Percentiles rank a stretch among this genome's conserved stretches.
Conservation (phyloP, 2,797 vertebrate species). For the Anniella stebbinsi region DNA sequence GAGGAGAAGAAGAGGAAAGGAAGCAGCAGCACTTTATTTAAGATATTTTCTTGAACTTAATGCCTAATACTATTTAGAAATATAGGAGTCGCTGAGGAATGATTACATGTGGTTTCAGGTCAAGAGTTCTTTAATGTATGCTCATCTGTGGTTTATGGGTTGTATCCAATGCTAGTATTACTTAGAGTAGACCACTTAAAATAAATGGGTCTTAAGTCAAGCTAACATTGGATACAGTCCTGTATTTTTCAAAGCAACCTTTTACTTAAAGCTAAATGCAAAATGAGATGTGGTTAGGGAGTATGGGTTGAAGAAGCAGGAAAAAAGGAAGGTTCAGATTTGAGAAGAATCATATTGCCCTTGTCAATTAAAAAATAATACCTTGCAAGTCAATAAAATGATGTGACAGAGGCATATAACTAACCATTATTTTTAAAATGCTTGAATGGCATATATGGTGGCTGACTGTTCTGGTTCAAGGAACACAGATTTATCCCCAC, state of each 20-base stretch:
- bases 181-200: no score
- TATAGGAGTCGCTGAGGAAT: no score
- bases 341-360: not conserved
- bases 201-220: no score
- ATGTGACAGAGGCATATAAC: not conserved
- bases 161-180: no score
- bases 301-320: not conserved
- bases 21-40: no score
- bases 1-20: not conserved
- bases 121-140: no score
- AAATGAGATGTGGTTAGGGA: not conserved
- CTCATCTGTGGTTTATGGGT: no score
- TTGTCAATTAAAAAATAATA: slow-evolving; percentile 36
- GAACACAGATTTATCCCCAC: not conserved
- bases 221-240: no score
- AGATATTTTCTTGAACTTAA: no score
- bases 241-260: not conserved
- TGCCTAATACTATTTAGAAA: no score
- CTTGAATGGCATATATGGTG: not conserved
- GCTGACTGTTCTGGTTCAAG: not conserved
- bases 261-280: not conserved
- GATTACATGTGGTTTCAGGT: no score
- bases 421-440: not conserved
- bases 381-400: not conserved
- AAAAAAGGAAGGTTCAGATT: not conserved